These are phyloP conservation scores for Boleophthalmus pectinirostris DNA, from an alignment of 2,113 vertebrate genomes.

Conservation along the genomic window DNA sequence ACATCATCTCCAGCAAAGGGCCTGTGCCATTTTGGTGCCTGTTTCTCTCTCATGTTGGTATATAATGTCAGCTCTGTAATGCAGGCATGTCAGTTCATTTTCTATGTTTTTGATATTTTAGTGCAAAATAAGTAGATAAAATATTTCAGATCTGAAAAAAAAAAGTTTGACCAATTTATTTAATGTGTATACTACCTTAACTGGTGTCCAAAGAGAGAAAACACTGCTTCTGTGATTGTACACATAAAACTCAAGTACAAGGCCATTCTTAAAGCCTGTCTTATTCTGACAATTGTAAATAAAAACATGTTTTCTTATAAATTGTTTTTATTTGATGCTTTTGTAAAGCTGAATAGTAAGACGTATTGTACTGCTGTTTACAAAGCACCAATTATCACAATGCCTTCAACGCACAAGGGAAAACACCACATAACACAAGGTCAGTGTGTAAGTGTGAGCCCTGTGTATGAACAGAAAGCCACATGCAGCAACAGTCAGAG, in stretches of 20 bases:
- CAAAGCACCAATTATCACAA: slow-evolving; percentile 1
- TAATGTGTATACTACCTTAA: too few species aligned
- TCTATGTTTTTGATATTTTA: too few species aligned
- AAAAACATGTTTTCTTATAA: neutral
- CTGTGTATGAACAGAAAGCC: neutral
- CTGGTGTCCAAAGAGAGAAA: neutral
- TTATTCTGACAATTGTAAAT: neutral
- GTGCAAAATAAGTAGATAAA: neutral
- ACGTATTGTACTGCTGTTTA: neutral
- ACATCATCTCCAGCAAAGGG: too few species aligned
- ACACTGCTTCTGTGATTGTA: neutral
- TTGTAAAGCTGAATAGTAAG: neutral
- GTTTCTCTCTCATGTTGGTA: neutral
- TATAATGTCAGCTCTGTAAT: too few species aligned
- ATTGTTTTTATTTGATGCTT: slow-evolving; percentile 1
- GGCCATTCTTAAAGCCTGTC: neutral
- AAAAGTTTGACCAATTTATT: neutral
- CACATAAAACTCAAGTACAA: neutral
- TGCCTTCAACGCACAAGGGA: neutral
- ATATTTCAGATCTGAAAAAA: neutral
- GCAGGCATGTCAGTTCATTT: too few species aligned
- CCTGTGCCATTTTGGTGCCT: neutral
- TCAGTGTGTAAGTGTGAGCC: neutral
- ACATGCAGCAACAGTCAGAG: neutral
- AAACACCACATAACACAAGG: neutral